These are phyloP conservation scores for Agapornis canus DNA, from an alignment of 2,797 vertebrate species.

Conservation along the genomic window DNA sequence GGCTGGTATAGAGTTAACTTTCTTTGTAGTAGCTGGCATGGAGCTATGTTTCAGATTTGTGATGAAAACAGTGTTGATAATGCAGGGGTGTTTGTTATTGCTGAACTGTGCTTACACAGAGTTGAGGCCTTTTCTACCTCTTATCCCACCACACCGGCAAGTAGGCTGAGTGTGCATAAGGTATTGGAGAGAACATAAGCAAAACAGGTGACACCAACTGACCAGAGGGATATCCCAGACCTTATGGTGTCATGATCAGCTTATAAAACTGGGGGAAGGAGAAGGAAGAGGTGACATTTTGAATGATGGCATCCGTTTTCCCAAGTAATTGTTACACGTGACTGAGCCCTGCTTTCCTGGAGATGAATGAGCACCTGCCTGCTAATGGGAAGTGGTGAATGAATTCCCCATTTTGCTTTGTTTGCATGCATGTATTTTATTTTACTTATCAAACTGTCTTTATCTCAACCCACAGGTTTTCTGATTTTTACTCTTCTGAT, in stretches of 20 bases:
- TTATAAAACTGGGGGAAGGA: not conserved
- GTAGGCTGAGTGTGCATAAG: not conserved
- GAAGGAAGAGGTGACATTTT: not conserved
- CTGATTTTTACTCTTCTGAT: not conserved
- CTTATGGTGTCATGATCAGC: not conserved
- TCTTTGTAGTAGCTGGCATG: not conserved
- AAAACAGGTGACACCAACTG: not conserved
- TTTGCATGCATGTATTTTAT: not conserved
- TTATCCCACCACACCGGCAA: not conserved
- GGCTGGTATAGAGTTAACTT: not conserved
- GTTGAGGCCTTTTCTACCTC: not conserved
- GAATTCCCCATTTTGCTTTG: not conserved
- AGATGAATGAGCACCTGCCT: not conserved
- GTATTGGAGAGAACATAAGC: not conserved
- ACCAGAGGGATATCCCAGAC: not conserved
- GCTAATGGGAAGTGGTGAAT: not conserved
- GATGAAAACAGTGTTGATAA: not conserved
- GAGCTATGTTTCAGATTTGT: not conserved
- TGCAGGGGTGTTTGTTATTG: not conserved
- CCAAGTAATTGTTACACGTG: not conserved
- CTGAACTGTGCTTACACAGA: not conserved
- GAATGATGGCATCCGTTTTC: not conserved
- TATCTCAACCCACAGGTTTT: not conserved
- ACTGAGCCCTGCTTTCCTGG: not conserved
- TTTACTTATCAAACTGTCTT: not conserved